Evolutionary conservation across 64 coral and sea anemone species (phyloP), one percentile per base, ranked within the genome.

Genomic region (Pocillopora verrucosa): DNA sequence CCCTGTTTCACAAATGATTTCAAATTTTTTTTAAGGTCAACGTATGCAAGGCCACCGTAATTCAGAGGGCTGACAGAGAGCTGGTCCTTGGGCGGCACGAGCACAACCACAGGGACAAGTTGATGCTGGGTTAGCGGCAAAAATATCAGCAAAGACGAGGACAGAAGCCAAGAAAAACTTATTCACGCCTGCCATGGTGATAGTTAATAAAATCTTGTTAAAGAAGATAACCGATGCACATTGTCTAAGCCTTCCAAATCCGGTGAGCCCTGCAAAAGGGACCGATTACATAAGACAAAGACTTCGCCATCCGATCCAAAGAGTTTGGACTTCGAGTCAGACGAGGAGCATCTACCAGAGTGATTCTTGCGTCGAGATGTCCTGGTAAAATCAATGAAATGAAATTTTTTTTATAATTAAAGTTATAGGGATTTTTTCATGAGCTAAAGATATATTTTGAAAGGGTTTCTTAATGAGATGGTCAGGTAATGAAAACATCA

Each of bases 101-200:
- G 24, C 77, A 26, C 13, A 80, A 80, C 77, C 77, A 80, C 77
- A 17, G 20, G 57, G 77, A n/a, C 77, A 59, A 80, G 56, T n/a
- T n/a, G 77, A 57, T 17, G 77, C 77, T 80, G 16, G 16, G 77
- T 80, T 80, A 45, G 77, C 77, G 16, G 77, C 77, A 60, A 80
- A 80, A 20, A 80, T 80, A 80, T 59, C 77, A 12, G 77, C 77
- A 45, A 60, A 24, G 13, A 24, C 56, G 26, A 80, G 25, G 77
- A 45, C 9, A 24, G 77, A 80, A 5, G 58, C 77, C 16, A n/a
- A n/a, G 24, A 24, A 80, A n/a, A 24, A 80, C 77, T 57, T 80
- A 30, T 80, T 80, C 77, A 60, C 58, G 77, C 77, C 77, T 60
- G 58, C 56, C 77, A 80, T 80, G 77, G 77, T 59, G 19, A 60